Evolutionary conservation across 2,797 vertebrate species (phyloP).

Genomic region (Anabacerthia variegaticeps): DNA sequence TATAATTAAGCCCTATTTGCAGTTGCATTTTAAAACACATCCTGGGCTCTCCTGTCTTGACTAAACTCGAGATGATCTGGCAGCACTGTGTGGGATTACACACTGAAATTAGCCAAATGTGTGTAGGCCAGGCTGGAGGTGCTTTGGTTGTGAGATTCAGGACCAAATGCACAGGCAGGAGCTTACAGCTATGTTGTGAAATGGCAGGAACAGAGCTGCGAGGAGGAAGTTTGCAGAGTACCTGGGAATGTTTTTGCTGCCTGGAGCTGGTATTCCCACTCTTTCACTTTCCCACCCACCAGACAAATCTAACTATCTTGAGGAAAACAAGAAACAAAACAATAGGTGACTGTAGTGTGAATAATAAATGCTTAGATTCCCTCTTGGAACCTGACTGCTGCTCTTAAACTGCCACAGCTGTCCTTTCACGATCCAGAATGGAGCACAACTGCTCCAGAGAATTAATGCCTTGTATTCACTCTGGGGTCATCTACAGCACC

Average conservation of each 20-base stretch:
- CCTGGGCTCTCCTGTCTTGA: not conserved
- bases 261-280: conserved; percentile 42
- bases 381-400: conserved; percentile 57
- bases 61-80: not conserved
- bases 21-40: conserved; percentile 22
- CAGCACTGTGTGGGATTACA: not conserved
- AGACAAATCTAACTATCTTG: conserved; percentile 68
- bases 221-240: conserved; percentile 21
- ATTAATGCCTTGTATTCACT: conserved; percentile 62
- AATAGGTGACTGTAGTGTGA: conserved; percentile 71
- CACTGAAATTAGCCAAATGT: not conserved
- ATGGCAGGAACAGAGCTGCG: not conserved
- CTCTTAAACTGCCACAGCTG: conserved; percentile 71
- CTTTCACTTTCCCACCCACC: conserved; percentile 66
- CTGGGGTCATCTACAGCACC: not conserved
- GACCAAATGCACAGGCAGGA: not conserved
- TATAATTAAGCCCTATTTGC: not conserved
- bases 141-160: not conserved
- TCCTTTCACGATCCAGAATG: conserved; percentile 66
- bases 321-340: conserved; percentile 76
- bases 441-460: conserved; percentile 51
- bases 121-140: not conserved
- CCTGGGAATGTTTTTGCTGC: not conserved
- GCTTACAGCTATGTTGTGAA: not conserved
- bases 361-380: conserved; percentile 64